phyloP scores from a whole-genome alignment of 2,888 invertebrate species.

The Coenonympha arcania region DNA sequence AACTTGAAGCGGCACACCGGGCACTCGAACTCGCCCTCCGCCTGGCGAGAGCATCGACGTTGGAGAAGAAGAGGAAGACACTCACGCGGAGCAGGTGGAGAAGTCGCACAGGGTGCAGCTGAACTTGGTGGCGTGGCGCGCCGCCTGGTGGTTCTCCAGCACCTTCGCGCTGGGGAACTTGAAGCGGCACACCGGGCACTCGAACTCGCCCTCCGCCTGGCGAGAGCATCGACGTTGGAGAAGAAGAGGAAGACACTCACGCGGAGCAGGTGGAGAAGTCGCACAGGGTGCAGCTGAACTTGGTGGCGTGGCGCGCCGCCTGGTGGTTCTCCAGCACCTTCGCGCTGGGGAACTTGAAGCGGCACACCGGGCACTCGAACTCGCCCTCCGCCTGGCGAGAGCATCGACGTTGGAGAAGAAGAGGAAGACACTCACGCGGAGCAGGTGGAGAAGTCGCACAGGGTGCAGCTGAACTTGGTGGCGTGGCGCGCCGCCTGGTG shows the following conservation, averaged over 20 bases:
- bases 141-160: slow-evolving; percentile 56
- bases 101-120: slow-evolving; percentile 58
- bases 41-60: slow-evolving; percentile 31
- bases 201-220: slow-evolving; percentile 55
- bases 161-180: slow-evolving; percentile 56
- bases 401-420: not conserved
- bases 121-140: slow-evolving; percentile 63
- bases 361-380: slow-evolving; percentile 54
- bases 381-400: slow-evolving; percentile 51
- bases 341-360: slow-evolving; percentile 53
- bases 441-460: slow-evolving; percentile 55
- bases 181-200: slow-evolving; percentile 56
- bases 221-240: not conserved
- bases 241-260: slow-evolving; percentile 20
- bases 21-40: slow-evolving; percentile 55
- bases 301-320: slow-evolving; percentile 62
- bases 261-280: slow-evolving; percentile 54
- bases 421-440: slow-evolving; percentile 34
- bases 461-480: slow-evolving; percentile 58
- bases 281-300: slow-evolving; percentile 60
- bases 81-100: slow-evolving; percentile 50
- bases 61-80: not conserved
- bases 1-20: slow-evolving; percentile 59
- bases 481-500: slow-evolving; percentile 66
- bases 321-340: slow-evolving; percentile 58